phyloP scores from a whole-genome alignment of 2,113 vertebrate species.

The Oostethus manadensis region DNA sequence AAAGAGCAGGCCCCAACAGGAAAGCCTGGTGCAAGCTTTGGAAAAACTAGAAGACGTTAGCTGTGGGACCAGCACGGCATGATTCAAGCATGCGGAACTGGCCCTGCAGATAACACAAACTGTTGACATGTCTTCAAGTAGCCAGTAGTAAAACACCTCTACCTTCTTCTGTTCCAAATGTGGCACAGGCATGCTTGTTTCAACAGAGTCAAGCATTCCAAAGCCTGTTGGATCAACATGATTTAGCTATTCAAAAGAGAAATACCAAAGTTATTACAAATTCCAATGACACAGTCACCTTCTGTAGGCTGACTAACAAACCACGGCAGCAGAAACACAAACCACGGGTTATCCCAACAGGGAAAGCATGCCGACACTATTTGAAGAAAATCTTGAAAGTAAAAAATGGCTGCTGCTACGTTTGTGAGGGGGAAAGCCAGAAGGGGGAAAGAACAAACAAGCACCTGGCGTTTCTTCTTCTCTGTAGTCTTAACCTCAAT shows the following conservation, averaged over 20 bases:
- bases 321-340: slow-evolving; percentile 30
- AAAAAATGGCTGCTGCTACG: slow-evolving; percentile 25
- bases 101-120: slow-evolving; percentile 5
- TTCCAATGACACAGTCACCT: slow-evolving; percentile 32
- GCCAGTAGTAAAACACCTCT: slow-evolving; percentile 7
- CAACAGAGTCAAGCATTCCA: slow-evolving; percentile 25
- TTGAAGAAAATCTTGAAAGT: slow-evolving; percentile 29
- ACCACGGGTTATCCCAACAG: slow-evolving; percentile 42
- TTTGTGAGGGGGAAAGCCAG: slow-evolving; percentile 11
- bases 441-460: slow-evolving; percentile 44
- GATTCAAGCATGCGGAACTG: slow-evolving; percentile 18
- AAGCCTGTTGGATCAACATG: slow-evolving; percentile 29
- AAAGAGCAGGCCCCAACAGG: slow-evolving; percentile 28
- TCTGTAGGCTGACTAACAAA: slow-evolving; percentile 29
- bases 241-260: slow-evolving; percentile 43
- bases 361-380: slow-evolving; percentile 13
- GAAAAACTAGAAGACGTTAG: slow-evolving; percentile 19
- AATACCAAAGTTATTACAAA: slow-evolving; percentile 57
- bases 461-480: slow-evolving; percentile 19
- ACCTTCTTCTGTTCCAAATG: slow-evolving; percentile 4
- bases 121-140: slow-evolving; percentile 1
- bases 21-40: slow-evolving; percentile 1
- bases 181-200: not conserved
- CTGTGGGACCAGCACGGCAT: slow-evolving; percentile 11
- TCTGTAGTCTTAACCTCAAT: slow-evolving; percentile 39